Conservation (phyloP, 2,113 vertebrate genomes). For the Salvator merianae region DNA sequence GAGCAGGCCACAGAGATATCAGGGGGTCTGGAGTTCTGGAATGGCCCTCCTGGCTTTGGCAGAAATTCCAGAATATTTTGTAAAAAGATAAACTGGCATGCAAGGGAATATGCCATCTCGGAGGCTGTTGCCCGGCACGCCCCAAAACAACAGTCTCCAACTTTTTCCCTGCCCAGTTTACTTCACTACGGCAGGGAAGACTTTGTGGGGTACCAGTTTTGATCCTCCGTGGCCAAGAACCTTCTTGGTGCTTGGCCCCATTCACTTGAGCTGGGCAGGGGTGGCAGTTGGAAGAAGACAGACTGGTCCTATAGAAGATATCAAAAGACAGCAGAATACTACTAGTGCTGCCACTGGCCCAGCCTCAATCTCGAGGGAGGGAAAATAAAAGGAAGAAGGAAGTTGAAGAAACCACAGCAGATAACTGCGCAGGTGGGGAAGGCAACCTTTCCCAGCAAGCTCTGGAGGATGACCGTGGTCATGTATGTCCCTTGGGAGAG, state of each 20-base stretch:
- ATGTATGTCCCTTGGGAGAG: slow-evolving; percentile 2
- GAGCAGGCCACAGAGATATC: not conserved
- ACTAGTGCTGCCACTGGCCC: not conserved
- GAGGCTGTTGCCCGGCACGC: not conserved
- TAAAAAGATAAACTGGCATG: too few relatives aligned
- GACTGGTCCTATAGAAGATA: not conserved
- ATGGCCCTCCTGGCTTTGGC: not conserved
- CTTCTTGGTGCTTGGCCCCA: not conserved
- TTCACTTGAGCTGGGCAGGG: too few relatives aligned
- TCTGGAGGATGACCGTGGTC: not conserved
- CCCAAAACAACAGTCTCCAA: not conserved
- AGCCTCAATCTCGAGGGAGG: slow-evolving; percentile 18
- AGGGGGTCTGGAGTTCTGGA: not conserved
- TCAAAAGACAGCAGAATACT: not conserved
- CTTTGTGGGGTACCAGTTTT: not conserved
- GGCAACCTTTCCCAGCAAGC: not conserved
- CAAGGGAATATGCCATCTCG: not conserved
- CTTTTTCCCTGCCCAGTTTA: not conserved
- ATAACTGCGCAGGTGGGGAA: not conserved
- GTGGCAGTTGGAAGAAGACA: too few relatives aligned
- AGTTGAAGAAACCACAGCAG: rapidly evolving
- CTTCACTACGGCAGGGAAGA: not conserved
- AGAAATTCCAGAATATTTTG: not conserved
- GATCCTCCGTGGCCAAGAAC: not conserved
- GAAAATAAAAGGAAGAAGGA: slow-evolving; percentile 12